Percentiles rank a stretch among this genome's conserved stretches.
Evolutionary conservation across 2,797 vertebrate species (phyloP).

Genomic region (Arrhamphus sclerolepis): DNA sequence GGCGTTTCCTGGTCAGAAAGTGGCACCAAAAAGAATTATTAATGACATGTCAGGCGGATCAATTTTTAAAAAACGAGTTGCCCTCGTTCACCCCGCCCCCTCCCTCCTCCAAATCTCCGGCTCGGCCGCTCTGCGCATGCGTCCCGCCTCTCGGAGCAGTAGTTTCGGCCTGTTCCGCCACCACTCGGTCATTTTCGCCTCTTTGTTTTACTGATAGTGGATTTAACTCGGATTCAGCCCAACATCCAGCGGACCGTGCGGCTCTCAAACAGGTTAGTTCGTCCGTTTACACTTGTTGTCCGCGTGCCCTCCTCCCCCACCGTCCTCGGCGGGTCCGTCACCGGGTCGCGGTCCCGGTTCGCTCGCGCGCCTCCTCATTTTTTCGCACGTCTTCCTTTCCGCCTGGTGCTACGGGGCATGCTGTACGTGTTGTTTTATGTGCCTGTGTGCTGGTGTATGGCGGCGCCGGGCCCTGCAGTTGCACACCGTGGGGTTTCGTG

Average conservation of each 20-base stretch:
- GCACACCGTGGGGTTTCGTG: slow-evolving; percentile 61
- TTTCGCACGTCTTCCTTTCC: slow-evolving; percentile 63
- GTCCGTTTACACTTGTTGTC: slow-evolving; percentile 29
- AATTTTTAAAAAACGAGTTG: slow-evolving; percentile 37
- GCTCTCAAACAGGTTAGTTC: slow-evolving; percentile 80
- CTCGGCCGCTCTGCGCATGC: slow-evolving; percentile 82
- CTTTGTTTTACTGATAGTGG: slow-evolving; percentile 96
- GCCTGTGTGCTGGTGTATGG: slow-evolving; percentile 69
- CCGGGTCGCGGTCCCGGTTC: slow-evolving; percentile 56
- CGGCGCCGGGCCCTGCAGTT: slow-evolving; percentile 82
- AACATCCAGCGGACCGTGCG: slow-evolving; percentile 76
- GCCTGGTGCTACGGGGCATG: slow-evolving; percentile 76
- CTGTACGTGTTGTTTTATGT: slow-evolving; percentile 76
- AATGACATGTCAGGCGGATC: slow-evolving; percentile 46
- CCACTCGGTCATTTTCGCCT: slow-evolving; percentile 95
- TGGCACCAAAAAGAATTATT: slow-evolving; percentile 32
- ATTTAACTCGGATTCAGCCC: slow-evolving; percentile 84
- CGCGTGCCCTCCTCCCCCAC: too few relatives aligned
- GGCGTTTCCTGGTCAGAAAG: background rate
- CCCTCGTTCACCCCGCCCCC: slow-evolving; percentile 36
- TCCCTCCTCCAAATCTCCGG: slow-evolving; percentile 11
- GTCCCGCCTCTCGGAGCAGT: slow-evolving; percentile 70
- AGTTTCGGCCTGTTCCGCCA: slow-evolving; percentile 89
- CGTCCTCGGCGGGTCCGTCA: slow-evolving; percentile 33
- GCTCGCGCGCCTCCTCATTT: slow-evolving; percentile 49